Evolutionary conservation across 2,113 vertebrate genomes (phyloP).

Genomic region (Octodon degus): DNA sequence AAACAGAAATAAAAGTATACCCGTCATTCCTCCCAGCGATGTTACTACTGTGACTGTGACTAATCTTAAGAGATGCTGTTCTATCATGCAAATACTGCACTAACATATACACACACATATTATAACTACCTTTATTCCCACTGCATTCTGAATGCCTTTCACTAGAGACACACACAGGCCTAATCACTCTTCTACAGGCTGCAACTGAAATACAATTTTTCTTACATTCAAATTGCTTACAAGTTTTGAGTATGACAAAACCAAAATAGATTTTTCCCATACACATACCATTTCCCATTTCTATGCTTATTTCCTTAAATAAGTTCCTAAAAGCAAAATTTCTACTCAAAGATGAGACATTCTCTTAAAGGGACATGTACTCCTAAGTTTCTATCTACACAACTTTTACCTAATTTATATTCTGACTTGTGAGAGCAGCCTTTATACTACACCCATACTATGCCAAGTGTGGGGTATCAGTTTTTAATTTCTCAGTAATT

Average conservation of each 20-base stretch:
- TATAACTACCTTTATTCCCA: neutral
- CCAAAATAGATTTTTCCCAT: neutral
- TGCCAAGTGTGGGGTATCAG: neutral
- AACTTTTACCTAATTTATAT: constrained; percentile 51
- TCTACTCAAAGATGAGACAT: neutral
- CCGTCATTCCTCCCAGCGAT: neutral
- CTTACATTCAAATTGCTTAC: neutral
- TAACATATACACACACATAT: neutral
- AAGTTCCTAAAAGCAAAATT: constrained; percentile 50
- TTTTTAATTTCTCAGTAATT: constrained; percentile 24
- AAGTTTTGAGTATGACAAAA: constrained; percentile 32
- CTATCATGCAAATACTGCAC: neutral
- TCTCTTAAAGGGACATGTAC: neutral
- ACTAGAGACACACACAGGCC: neutral
- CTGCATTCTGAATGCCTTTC: neutral
- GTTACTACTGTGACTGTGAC: neutral
- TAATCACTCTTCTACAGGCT: constrained; percentile 16
- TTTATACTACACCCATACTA: neutral
- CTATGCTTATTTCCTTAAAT: constrained; percentile 9
- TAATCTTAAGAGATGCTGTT: neutral
- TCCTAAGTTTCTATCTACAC: constrained; percentile 14
- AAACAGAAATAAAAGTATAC: neutral
- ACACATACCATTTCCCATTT: neutral
- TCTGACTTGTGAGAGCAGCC: neutral
- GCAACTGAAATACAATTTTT: neutral